A percentile compares a stretch with the other conserved stretches of the same genome.
phyloP scores from a whole-genome alignment of 2,888 invertebrate species.

The Cephalotes varians region DNA sequence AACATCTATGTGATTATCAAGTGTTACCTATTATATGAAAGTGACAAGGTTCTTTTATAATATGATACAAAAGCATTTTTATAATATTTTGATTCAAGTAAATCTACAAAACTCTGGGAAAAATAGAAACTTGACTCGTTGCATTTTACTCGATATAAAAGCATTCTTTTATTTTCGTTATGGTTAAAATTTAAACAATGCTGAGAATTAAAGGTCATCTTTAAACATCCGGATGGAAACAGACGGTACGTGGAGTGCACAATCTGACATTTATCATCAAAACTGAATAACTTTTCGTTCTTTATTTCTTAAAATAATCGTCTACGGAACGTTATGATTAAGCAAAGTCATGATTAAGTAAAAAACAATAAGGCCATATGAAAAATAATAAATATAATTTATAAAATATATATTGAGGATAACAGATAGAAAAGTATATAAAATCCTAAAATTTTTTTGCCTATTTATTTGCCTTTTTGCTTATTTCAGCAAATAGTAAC shows the following conservation, averaged over 20 bases:
- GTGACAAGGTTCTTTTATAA: not conserved
- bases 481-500: not conserved
- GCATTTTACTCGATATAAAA: not conserved
- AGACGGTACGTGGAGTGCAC: not conserved
- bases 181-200: conserved; percentile 16
- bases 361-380: not conserved
- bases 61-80: not conserved
- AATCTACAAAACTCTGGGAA: not conserved
- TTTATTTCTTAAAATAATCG: not conserved
- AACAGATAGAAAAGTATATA: not conserved
- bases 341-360: not conserved
- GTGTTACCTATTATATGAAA: not conserved
- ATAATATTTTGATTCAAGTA: not conserved
- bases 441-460: not conserved
- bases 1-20: not conserved
- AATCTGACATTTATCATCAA: conserved; percentile 13
- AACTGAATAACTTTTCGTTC: conserved; percentile 13
- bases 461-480: not conserved
- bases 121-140: not conserved
- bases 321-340: not conserved
- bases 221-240: conserved; percentile 15
- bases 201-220: not conserved
- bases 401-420: not conserved
- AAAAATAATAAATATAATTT: conserved; percentile 1
- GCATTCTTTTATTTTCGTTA: not conserved